Base-by-base conservation (phyloP, 1,140 invertebrate genomes). In the Procambarus clarkii region DNA sequence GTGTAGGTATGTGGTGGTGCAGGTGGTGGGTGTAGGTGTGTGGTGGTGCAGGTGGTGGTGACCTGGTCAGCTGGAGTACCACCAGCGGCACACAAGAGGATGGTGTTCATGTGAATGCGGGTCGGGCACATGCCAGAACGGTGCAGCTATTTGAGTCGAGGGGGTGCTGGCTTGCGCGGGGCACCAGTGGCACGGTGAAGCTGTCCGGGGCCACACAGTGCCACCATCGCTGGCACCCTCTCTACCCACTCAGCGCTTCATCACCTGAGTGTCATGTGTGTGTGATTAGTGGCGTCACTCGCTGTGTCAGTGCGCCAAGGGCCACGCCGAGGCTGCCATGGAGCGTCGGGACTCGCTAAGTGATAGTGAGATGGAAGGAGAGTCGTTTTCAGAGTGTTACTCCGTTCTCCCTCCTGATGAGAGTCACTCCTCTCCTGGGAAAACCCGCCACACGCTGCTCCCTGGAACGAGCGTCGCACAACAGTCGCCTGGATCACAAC, bases 321-420 rank as follows among this genome's bases (percentile, higher is more conserved):
- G 45, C 77, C 48, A 50, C 48, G 15, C 8, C 48, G 79, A 24
- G 24, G 48, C 45, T 18, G 24, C 18, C 21, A 85, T 85, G 82
- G 81, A 83, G 54, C 81, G 81, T 44, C 81, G 60, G 60, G 82
- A 85, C 64, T 85, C 82, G 21, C 60, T 83, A n/a, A 60, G 34
- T 18, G 82, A 85, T 45, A 85, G 82, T 85, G 82, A 85, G 21
- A 13, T 46, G 48, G 79, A 81, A 8, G 79, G 48, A n/a, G 79
- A 81, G 48, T 81, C 79, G 5, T 50, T 54, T 21, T 50, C 79
- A n/a, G 79, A 58, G 64, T 69, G 82, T 44, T 85, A 46, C 64
- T 45, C 82, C 64, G 46, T 21, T 64, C n/a, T 85, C 1, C 24
- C 58, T 45, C 4, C 64, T 3, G 82, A 71, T 5, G 82, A 85